Evolutionary conservation across 2,113 vertebrate genomes (phyloP).

Genomic region (Poicephalus gulielmi): DNA sequence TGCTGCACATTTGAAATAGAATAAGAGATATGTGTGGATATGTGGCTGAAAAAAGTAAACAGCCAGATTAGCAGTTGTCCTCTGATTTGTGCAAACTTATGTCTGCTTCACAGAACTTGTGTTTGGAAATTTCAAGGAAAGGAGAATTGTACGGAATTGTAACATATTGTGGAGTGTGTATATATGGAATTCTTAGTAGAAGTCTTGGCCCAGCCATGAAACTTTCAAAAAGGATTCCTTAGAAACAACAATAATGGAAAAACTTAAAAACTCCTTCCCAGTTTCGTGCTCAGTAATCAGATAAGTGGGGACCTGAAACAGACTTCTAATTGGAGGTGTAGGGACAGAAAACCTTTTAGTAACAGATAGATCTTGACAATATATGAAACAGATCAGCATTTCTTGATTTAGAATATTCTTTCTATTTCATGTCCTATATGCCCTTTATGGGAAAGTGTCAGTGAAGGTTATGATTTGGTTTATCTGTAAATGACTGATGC

Average conservation of each 20-base stretch:
- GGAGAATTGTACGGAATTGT: not conserved
- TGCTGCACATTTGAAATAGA: not conserved
- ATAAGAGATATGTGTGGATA: not conserved
- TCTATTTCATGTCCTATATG: not conserved
- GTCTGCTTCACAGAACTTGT: not conserved
- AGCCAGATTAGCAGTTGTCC: not conserved
- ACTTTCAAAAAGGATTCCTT: not conserved
- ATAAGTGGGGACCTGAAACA: not conserved
- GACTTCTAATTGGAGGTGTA: not conserved
- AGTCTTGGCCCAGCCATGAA: not conserved
- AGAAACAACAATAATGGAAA: not conserved
- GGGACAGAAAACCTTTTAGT: not conserved
- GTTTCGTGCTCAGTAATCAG: not conserved
- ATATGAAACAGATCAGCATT: not conserved
- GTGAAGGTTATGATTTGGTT: not conserved
- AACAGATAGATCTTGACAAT: not conserved
- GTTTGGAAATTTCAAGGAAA: not conserved
- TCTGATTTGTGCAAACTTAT: not conserved
- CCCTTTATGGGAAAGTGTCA: not conserved
- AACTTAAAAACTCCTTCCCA: not conserved
- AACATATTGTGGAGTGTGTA: not conserved
- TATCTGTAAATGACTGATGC: not conserved
- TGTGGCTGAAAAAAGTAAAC: not conserved
- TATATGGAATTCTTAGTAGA: not conserved
- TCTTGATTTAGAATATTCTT: not conserved